These are phyloP conservation scores for Xenopus petersii DNA, from an alignment of 2,797 vertebrate species.

Conservation along the genomic window DNA sequence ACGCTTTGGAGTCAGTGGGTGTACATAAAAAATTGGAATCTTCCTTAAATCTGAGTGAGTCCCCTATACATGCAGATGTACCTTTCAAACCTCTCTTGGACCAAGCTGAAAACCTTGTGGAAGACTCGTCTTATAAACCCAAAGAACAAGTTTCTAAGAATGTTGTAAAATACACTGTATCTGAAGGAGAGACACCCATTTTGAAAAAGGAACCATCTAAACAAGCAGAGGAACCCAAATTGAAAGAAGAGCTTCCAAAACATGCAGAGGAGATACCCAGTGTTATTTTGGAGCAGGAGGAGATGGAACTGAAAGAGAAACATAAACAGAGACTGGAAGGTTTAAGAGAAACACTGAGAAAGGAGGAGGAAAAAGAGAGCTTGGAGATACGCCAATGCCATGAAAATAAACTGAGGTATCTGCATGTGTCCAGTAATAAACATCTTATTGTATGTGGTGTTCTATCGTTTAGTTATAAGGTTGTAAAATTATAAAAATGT, in stretches of 20 bases:
- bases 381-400: not conserved
- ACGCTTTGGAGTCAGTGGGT: not conserved
- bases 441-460: too few relatives aligned
- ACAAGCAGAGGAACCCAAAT: not conserved
- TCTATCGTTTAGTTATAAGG: too few relatives aligned
- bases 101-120: not conserved
- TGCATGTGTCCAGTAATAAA: not conserved
- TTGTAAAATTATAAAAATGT: too few relatives aligned
- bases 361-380: conserved; percentile 22
- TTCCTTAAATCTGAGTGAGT: not conserved
- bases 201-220: not conserved
- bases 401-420: conserved; percentile 24
- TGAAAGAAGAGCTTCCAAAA: not conserved
- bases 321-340: conserved; percentile 8
- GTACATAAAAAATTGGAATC: not conserved
- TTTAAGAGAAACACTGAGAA: conserved; percentile 1
- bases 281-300: not conserved
- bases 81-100: not conserved
- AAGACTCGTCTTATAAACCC: not conserved
- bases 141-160: not conserved
- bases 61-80: not conserved
- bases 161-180: not conserved
- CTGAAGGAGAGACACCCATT: not conserved
- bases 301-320: conserved; percentile 14
- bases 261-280: not conserved